A percentile compares a stretch with the other conserved stretches of the same genome.
Conservation (phyloP, 2,797 vertebrate species). For the Argyrosomus regius region DNA sequence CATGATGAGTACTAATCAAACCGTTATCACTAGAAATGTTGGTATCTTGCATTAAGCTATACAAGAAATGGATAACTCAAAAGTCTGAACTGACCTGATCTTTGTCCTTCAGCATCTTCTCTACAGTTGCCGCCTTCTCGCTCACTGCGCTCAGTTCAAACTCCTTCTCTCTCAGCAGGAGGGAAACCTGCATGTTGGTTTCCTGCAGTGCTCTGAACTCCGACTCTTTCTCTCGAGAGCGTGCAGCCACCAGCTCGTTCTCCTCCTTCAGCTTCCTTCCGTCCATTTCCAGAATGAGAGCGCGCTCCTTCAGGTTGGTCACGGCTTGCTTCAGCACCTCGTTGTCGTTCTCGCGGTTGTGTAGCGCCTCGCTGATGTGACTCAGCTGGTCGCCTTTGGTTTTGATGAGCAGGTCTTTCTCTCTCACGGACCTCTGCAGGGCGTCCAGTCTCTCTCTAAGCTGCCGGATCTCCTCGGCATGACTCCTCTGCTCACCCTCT, state of each 20-base stretch:
- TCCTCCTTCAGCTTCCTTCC: slow-evolving; percentile 92
- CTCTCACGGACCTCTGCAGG: slow-evolving; percentile 91
- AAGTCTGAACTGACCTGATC: slow-evolving; percentile 84
- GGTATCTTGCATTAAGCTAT: neutral
- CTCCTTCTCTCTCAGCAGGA: slow-evolving; percentile 95
- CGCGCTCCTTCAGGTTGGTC: slow-evolving; percentile 96
- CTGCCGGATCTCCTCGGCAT: slow-evolving; percentile 85
- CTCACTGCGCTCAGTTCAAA: slow-evolving; percentile 93
- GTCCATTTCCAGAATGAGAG: slow-evolving; percentile 93
- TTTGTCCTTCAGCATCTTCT: slow-evolving; percentile 94
- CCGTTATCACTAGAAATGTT: neutral
- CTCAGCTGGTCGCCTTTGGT: slow-evolving; percentile 94
- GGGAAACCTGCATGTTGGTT: slow-evolving; percentile 97
- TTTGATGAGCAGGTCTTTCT: slow-evolving; percentile 98
- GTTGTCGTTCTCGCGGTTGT: slow-evolving; percentile 95
- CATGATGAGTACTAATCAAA: neutral
- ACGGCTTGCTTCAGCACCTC: slow-evolving; percentile 97
- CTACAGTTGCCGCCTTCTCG: slow-evolving; percentile 93
- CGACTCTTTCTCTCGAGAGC: slow-evolving; percentile 91
- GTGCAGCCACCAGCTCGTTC: slow-evolving; percentile 90
- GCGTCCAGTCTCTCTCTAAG: slow-evolving; percentile 88
- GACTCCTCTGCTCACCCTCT: slow-evolving; percentile 87
- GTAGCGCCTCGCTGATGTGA: slow-evolving; percentile 89
- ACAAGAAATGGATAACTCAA: neutral
- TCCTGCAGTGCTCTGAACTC: slow-evolving; percentile 97